Evolutionary conservation across 2,797 vertebrate genomes (phyloP), one percentile per base, ranked within the genome.

Genomic region (Eulemur rubriventer): DNA sequence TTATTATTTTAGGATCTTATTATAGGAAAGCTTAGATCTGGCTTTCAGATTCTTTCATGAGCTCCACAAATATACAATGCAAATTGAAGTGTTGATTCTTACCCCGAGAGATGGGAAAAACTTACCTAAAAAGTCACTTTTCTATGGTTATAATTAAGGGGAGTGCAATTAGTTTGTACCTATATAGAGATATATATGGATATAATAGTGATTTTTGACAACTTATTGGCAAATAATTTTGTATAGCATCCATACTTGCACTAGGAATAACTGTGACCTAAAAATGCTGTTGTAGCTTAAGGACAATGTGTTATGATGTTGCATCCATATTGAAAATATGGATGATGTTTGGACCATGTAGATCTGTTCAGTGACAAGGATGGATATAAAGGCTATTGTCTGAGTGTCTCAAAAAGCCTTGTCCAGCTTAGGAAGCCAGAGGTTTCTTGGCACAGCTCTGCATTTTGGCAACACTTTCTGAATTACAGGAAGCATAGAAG

Each of bases 391-490:
- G 88, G 30, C 88, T 86, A 20, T 26, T 97, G 89, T 83, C 92
- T 88, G 35, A 69, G 6, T 94, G 91, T 22, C 79, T 84, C 41
- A 0, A 0, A 59, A 96, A 95, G 67, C 4, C 79, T 96, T 91
- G 75, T 95, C 70, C 52, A 0, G 0, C 65, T 89, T 92, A 61
- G 92, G 80, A 97, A 92, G 89, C 97, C 97, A 97, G 88, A 83
- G 87, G 46, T 91, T 95, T 94, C 0, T 95, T 96, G 96, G 94
- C 61, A 41, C 11, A 90, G 55, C 20, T 98, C 82, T 94, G 70
- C 75, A 87, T 73, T 92, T 97, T 98, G 98, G 90, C 97, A 96
- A 92, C 46, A 41, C 35, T 96, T 70, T 82, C 50, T 93, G 78
- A 88, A 78, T 96, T 91, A 69, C 38, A 91, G 0, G 6, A 92